Evolutionary conservation across 2,888 invertebrate species (phyloP).

Genomic region (Chironomus riparius): DNA sequence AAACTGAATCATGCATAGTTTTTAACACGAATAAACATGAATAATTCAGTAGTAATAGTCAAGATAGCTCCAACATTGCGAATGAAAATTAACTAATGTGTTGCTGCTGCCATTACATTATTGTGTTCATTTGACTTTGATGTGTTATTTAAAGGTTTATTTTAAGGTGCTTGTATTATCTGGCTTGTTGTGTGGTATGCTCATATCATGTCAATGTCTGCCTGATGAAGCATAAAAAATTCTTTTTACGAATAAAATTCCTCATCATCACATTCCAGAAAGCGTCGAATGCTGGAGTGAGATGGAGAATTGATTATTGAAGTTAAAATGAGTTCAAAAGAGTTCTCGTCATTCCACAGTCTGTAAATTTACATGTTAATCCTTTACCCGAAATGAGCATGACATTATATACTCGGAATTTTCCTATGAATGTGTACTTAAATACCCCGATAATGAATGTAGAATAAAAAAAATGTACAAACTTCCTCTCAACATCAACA

Average conservation of each 20-base stretch:
- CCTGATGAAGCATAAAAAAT: not conserved
- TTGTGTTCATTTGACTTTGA: not conserved
- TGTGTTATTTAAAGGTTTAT: not conserved
- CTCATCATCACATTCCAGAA: not conserved
- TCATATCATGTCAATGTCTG: slow-evolving; percentile 1
- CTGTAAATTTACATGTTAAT: no score
- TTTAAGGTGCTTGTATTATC: no score
- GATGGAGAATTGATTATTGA: not conserved
- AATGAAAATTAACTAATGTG: not conserved
- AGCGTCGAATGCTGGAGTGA: not conserved
- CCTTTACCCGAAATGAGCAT: no score
- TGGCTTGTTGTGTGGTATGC: not conserved
- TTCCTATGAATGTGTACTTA: no score
- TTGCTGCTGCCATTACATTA: not conserved
- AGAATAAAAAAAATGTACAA: no score
- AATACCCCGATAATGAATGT: no score
- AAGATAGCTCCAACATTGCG: not conserved
- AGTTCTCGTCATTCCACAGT: not conserved
- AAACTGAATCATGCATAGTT: not conserved
- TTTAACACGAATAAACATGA: not conserved
- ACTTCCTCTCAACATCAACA: not conserved
- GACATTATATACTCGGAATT: no score
- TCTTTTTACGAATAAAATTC: not conserved
- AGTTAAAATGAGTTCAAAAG: not conserved
- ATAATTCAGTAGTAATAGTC: not conserved